These are phyloP conservation scores for Chirona hameri DNA, from an alignment of 2,888 invertebrate species.

Conservation along the genomic window DNA sequence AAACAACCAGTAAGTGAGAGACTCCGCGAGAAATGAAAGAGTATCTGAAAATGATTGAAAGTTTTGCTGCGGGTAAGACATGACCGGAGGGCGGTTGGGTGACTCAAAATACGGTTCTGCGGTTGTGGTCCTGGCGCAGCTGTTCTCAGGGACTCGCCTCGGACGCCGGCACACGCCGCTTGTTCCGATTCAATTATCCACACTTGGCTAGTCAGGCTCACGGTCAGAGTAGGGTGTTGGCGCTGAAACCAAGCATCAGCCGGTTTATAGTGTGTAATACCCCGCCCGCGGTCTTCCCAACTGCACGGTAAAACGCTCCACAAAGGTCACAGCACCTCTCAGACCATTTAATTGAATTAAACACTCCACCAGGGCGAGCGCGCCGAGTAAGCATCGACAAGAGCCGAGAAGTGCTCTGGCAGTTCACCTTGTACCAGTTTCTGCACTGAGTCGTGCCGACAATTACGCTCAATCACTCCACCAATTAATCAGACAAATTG, in stretches of 20 bases:
- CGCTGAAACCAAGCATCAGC: neutral
- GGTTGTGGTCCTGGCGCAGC: too few species aligned
- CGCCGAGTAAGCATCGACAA: neutral
- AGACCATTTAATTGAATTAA: neutral
- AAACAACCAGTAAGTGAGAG: too few species aligned
- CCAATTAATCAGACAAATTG: conserved; percentile 1
- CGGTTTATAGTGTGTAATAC: neutral
- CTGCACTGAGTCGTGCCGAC: neutral
- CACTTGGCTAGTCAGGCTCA: neutral
- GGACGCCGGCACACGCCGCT: neutral
- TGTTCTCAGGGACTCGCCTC: neutral
- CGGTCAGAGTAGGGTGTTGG: neutral
- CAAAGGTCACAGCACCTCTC: neutral
- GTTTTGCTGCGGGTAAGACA: too few species aligned
- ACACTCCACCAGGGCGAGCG: neutral
- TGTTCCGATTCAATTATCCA: neutral
- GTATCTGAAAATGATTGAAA: too few species aligned
- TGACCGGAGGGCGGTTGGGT: too few species aligned
- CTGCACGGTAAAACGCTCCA: neutral
- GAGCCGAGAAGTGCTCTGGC: neutral
- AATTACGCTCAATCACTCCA: neutral
- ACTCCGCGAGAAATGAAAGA: too few species aligned
- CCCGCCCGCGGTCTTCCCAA: neutral
- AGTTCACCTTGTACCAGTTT: neutral
- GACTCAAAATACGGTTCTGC: too few species aligned